Evolutionary conservation across 2,888 invertebrate species (phyloP).

Genomic region (Dusona sp.): DNA sequence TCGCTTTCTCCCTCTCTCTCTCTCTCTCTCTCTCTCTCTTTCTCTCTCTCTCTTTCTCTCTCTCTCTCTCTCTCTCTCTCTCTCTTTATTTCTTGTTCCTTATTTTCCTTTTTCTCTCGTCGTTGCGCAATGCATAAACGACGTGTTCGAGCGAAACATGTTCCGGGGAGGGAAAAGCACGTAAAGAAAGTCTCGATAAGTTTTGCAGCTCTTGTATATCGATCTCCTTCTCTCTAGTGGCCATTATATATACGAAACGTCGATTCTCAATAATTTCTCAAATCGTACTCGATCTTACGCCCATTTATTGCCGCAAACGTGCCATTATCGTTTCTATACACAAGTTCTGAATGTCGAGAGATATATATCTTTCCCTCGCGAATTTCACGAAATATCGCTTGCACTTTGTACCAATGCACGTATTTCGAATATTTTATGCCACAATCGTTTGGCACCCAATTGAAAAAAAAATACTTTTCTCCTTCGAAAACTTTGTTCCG

Average conservation of each 20-base stretch:
- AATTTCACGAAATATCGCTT: conserved; percentile 56
- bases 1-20: conserved; percentile 46
- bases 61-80: conserved; percentile 43
- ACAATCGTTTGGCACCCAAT: not conserved
- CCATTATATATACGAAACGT: conserved; percentile 59
- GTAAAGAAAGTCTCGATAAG: conserved; percentile 62
- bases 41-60: conserved; percentile 47
- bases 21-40: conserved; percentile 12
- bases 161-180: conserved; percentile 55
- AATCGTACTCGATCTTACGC: conserved; percentile 66
- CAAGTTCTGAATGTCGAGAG: conserved; percentile 27
- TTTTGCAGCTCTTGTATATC: conserved; percentile 38
- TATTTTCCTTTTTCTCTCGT: conserved; percentile 48
- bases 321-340: conserved; percentile 58
- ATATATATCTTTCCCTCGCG: conserved; percentile 53
- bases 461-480: conserved; percentile 11
- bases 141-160: conserved; percentile 66
- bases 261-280: conserved; percentile 61
- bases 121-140: conserved; percentile 68
- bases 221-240: conserved; percentile 36
- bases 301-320: conserved; percentile 67
- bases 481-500: not conserved
- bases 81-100: conserved; percentile 28
- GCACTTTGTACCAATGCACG: conserved; percentile 34
- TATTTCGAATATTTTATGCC: conserved; percentile 37